Evolutionary conservation across 2,113 vertebrate species (phyloP).

Genomic region (Atlantisia rogersi): DNA sequence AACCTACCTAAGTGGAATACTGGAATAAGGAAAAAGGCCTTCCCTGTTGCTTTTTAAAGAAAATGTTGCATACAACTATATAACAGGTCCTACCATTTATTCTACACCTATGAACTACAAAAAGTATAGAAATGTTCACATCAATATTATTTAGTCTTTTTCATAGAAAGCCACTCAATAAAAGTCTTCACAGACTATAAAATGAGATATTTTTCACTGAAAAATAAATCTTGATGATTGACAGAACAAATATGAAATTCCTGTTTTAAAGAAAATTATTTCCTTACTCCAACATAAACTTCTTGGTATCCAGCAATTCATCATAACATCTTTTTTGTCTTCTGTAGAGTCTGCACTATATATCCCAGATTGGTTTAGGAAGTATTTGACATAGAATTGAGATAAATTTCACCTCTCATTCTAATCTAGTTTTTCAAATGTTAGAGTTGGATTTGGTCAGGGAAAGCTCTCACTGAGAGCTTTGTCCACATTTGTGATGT

Average conservation of each 20-base stretch:
- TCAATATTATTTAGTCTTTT: not conserved
- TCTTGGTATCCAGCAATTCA: not conserved
- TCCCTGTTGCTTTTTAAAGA: not conserved
- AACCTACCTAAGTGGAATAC: not conserved
- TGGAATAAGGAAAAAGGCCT: not conserved
- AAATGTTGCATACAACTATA: not conserved
- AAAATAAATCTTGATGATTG: not conserved
- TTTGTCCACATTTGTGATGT: not conserved
- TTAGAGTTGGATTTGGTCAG: not conserved
- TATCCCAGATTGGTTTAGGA: not conserved
- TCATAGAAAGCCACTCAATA: not conserved
- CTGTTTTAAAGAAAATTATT: not conserved
- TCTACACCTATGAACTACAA: not conserved
- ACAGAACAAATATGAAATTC: not conserved
- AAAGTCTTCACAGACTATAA: not conserved
- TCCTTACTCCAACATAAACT: not conserved
- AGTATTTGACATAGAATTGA: not conserved
- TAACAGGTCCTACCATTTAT: not conserved
- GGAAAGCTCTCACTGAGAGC: not conserved
- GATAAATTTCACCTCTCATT: not conserved
- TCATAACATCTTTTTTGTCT: not conserved
- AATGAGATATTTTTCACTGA: not conserved
- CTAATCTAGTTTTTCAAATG: not conserved
- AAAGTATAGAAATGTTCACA: not conserved
- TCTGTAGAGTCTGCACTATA: not conserved